Percentiles rank a stretch among this genome's conserved stretches.
phyloP scores from a whole-genome alignment of 2,797 vertebrate genomes.

The Micropoecilia bifurca region DNA sequence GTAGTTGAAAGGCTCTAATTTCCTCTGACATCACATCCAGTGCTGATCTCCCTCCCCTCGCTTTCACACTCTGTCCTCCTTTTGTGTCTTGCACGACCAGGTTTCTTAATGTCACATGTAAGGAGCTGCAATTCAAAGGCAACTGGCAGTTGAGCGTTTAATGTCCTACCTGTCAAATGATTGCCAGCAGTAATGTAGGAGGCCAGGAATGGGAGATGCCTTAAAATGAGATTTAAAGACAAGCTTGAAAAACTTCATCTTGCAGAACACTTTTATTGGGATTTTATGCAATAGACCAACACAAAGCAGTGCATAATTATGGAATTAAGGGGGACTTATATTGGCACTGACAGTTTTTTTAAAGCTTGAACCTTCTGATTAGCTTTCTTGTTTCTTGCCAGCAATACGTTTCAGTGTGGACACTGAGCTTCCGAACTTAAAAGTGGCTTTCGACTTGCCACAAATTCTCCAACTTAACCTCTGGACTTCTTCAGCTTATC shows the following conservation, averaged over 20 bases:
- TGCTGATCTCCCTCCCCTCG: slow-evolving; percentile 35
- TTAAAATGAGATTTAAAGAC: not conserved
- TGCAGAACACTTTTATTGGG: not conserved
- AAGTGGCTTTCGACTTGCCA: not conserved
- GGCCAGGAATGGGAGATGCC: slow-evolving; percentile 54
- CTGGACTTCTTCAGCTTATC: not conserved
- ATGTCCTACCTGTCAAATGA: slow-evolving; percentile 59
- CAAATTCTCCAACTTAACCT: not conserved
- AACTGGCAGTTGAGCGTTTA: slow-evolving; percentile 67
- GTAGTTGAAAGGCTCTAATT: slow-evolving; percentile 68
- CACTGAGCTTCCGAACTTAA: not conserved
- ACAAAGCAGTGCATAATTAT: not conserved
- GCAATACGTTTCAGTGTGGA: not conserved
- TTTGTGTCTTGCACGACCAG: slow-evolving; percentile 61
- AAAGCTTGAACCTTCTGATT: not conserved
- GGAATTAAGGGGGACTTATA: not conserved
- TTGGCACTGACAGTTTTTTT: not conserved
- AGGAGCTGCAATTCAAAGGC: slow-evolving; percentile 73
- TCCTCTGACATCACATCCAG: slow-evolving; percentile 58
- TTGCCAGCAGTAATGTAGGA: slow-evolving; percentile 68
- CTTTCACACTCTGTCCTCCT: slow-evolving; percentile 50
- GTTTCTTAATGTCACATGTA: slow-evolving; percentile 72
- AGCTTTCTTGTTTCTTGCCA: not conserved
- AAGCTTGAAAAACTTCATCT: not conserved
- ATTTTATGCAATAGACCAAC: not conserved